A percentile compares a stretch with the other conserved stretches of the same genome.
phyloP scores from a whole-genome alignment of 35 echinoderm and acorn worm species.

The Ophiothrix spiculata region DNA sequence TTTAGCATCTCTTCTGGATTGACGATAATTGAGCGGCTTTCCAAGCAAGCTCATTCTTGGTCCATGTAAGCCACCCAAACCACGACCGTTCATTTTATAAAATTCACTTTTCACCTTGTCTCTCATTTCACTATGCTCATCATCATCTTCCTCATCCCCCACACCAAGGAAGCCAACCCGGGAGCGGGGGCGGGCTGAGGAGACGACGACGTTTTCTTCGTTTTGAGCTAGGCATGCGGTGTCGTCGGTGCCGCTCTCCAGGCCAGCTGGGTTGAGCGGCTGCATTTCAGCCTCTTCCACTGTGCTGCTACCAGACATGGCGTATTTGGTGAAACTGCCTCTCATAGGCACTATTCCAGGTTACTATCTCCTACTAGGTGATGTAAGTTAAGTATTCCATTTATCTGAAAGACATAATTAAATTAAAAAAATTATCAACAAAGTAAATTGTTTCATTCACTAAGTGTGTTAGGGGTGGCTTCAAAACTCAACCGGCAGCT shows the following conservation, averaged over 20 bases:
- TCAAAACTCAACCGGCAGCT: no score
- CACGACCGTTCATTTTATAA: conserved; percentile 89
- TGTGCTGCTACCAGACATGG: conserved; percentile 76
- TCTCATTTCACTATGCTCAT: conserved; percentile 84
- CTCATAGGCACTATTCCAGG: not conserved
- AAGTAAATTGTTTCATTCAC: no score
- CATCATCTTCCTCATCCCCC: conserved; percentile 67
- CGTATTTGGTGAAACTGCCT: not conserved
- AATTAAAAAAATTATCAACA: no score
- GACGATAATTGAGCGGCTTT: conserved; percentile 87
- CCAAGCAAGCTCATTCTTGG: conserved; percentile 97
- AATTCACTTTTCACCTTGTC: conserved; percentile 96
- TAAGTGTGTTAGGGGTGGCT: no score
- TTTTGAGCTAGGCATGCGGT: conserved; percentile 25
- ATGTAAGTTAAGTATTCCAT: not conserved
- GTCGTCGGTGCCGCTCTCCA: conserved; percentile 28
- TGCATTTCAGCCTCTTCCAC: conserved; percentile 92
- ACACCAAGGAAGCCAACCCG: conserved; percentile 81
- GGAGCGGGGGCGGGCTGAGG: conserved; percentile 28
- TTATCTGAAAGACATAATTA: not conserved
- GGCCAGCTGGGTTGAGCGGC: conserved; percentile 67
- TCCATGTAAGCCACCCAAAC: conserved; percentile 47
- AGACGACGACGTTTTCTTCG: conserved; percentile 15
- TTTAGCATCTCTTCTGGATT: conserved; percentile 87
- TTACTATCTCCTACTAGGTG: not conserved